Evolutionary conservation across 2,797 vertebrate genomes (phyloP), one percentile per base, ranked within the genome.

Genomic region (Epinephelus coioides): DNA sequence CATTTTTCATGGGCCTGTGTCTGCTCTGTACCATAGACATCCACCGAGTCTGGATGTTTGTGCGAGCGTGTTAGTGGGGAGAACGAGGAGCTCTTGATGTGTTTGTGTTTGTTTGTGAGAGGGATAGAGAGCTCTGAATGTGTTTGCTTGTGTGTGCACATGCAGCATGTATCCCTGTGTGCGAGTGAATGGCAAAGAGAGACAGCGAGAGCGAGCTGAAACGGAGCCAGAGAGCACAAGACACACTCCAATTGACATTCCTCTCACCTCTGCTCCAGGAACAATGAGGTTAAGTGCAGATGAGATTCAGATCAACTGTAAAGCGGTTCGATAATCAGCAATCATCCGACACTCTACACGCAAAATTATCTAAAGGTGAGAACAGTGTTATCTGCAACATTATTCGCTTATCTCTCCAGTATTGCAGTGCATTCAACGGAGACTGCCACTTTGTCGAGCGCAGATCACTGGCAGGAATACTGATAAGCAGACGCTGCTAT

Each of bases 281-380:
- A 90, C 93, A 95, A 93, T 91, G 92, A 93, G 93, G 91, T 93
- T 91, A 94, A 92, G 92, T 89, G 89, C 85, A 90, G 90, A 94
- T 93, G 91, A 94, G 91, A 94, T 94, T 94, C 85, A 93, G 91
- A 93, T 94, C 90, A 92, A 92, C 93, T 94, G 91, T 92, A 92
- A 93, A 90, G 89, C 81, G 60, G 88, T 87, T 94, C 84, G 79
- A 92, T 94, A 91, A 94, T 94, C 89, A 92, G 89, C 91, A 90
- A 91, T 93, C 89, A 93, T 91, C 86, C 40, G 87, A 90, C 91
- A 92, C 81, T 89, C 88, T 85, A 86, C 86, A 88, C 78, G 74
- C 85, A 85, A 89, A 93, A 94, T 90, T 80, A 91, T 94, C 90
- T 81, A 91, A 92, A 95, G 90, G 89, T 88, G 88, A 89, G 91